Base-by-base conservation (phyloP, 2,113 vertebrate genomes). In the Sylvicapra grimmia region DNA sequence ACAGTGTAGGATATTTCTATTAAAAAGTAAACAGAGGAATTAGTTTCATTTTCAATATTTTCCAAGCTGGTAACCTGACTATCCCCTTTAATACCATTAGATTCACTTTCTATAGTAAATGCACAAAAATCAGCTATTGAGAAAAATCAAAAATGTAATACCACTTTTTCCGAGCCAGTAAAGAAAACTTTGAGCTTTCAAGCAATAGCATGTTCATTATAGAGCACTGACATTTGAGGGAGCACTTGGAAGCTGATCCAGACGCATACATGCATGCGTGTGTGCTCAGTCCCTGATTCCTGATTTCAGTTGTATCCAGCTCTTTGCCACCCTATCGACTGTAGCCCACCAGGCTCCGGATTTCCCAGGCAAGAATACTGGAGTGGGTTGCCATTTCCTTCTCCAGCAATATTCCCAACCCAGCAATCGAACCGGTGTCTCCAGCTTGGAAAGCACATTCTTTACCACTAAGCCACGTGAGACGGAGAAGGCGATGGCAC, bases 21-120 rank as follows among this genome's bases (percentile, higher is more conserved):
- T 82, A 29, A 54, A 89, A 82, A 65, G 7, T 51, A 89, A 65
- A 68, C 12, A 93, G 7, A 90, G 12, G 4, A 86, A 61, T n/a
- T 83, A 65, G 15, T 27, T 61, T 97, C 40, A 77, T 83, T 93
- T 93, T 86, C 21, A 88, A 6, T 63, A 92, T 59, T 97, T 95
- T 63, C 16, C 18, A 97, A 80, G 16, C n/a, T 94, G 59, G 79
- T 12, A 49, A 14, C 72, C 15, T 56, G 6, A 72, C 27, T 86
- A n/a, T 11, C 12, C 12, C 23, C 11, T 93, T 94, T 33, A 79
- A 90, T 58, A 65, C 77, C 23, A 16, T 94, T 91, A 75, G 56
- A 11, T 36, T 96, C 51, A 61, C 51, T 96, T 95, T 89, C 33
- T 65, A 12, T 19, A 88, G 8, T 77, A 96, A 92, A 40, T 82